These are phyloP conservation scores for Zaprionus ornatus DNA, from an alignment of 1,140 invertebrate genomes.

Conservation along the genomic window DNA sequence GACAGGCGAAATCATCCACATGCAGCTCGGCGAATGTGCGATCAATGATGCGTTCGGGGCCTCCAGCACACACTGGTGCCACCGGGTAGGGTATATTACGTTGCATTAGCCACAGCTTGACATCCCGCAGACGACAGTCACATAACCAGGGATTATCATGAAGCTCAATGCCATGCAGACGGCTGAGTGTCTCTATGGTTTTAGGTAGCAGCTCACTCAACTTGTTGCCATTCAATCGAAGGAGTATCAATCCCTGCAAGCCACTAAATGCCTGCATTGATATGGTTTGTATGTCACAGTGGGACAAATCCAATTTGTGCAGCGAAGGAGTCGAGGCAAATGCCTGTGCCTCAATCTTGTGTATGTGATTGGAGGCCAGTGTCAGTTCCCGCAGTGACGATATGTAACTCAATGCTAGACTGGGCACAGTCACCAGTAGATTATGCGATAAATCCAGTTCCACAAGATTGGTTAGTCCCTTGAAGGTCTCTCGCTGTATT, in stretches of 20 bases:
- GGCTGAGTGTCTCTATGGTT: conserved; percentile 89
- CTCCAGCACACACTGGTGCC: conserved; percentile 89
- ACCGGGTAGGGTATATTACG: conserved; percentile 92
- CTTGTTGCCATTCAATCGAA: conserved; percentile 93
- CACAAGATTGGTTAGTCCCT: conserved; percentile 93
- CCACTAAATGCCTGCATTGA: conserved; percentile 90
- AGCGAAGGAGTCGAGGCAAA: conserved; percentile 90
- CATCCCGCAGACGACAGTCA: conserved; percentile 92
- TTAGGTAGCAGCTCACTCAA: conserved; percentile 89
- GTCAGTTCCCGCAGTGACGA: conserved; percentile 92
- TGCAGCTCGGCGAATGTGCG: conserved; percentile 89
- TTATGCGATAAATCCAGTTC: conserved; percentile 95
- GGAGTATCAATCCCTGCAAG: conserved; percentile 90
- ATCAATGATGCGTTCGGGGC: conserved; percentile 88
- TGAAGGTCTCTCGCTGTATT: conserved; percentile 92
- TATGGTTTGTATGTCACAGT: conserved; percentile 91
- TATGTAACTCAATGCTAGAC: conserved; percentile 90
- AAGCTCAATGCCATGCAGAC: conserved; percentile 92
- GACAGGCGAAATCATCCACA: conserved; percentile 94
- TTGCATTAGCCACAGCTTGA: conserved; percentile 93
- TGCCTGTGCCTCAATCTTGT: conserved; percentile 90
- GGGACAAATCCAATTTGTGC: conserved; percentile 93
- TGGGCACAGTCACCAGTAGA: conserved; percentile 90
- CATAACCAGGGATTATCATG: conserved; percentile 97
- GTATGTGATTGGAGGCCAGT: conserved; percentile 91